Conservation (phyloP, 2,888 invertebrate genomes). For the Tetropium fuscum region DNA sequence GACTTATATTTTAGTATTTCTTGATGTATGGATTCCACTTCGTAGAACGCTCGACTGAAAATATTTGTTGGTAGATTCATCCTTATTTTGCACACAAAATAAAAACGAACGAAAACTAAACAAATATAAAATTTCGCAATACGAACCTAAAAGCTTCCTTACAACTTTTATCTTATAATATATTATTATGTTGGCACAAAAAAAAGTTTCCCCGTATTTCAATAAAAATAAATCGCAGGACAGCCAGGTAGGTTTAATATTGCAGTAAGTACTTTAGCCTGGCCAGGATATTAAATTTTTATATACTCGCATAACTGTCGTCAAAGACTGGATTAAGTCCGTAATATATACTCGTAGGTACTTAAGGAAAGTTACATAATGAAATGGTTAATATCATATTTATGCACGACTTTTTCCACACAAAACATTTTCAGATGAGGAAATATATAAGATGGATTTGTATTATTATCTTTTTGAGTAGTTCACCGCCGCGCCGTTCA, state of each 20-base stretch:
- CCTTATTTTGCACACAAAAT: not conserved
- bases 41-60: too few relatives aligned
- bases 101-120: conserved; percentile 6
- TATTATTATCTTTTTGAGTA: not conserved
- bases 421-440: conserved; percentile 12
- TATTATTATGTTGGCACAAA: conserved; percentile 37
- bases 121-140: conserved; percentile 22
- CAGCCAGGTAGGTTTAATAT: conserved; percentile 24
- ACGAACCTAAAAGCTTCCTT: not conserved
- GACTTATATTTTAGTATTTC: too few relatives aligned
- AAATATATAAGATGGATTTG: conserved; percentile 14
- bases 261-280: conserved; percentile 3
- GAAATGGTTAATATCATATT: conserved; percentile 17
- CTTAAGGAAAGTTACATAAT: conserved; percentile 21
- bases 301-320: conserved; percentile 20
- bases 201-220: conserved; percentile 34
- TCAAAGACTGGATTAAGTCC: conserved; percentile 21
- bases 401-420: not conserved
- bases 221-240: conserved; percentile 30
- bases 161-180: conserved; percentile 29
- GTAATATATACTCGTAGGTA: conserved; percentile 22
- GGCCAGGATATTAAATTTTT: conserved; percentile 24
- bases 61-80: too few relatives aligned
- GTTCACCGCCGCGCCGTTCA: too few relatives aligned
- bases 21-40: too few relatives aligned